phyloP scores from a whole-genome alignment of 2,888 invertebrate genomes.

The Synergus laeviventris region DNA sequence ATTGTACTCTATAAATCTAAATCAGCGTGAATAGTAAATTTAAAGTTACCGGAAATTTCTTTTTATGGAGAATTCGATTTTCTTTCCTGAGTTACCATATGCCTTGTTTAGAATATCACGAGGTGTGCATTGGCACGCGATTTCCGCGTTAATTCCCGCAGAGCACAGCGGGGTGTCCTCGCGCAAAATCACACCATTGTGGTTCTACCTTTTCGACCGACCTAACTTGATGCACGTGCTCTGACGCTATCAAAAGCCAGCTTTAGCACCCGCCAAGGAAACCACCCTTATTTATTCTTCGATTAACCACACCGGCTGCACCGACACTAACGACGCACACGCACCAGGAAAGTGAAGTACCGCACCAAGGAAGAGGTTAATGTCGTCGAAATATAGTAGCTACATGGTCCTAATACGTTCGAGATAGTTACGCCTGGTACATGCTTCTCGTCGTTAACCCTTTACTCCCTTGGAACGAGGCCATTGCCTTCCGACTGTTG shows the following conservation, averaged over 20 bases:
- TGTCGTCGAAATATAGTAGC: conserved; percentile 38
- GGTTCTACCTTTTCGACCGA: conserved; percentile 48
- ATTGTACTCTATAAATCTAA: too few species aligned
- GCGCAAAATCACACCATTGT: conserved; percentile 61
- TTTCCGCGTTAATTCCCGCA: conserved; percentile 73
- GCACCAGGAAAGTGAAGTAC: conserved; percentile 55
- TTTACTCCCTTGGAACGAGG: conserved; percentile 25
- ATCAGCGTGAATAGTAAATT: too few species aligned
- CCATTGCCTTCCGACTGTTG: background rate
- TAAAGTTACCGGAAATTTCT: background rate
- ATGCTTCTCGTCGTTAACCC: conserved; percentile 38
- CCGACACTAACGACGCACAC: conserved; percentile 56
- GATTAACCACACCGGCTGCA: conserved; percentile 60
- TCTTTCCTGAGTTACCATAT: conserved; percentile 49
- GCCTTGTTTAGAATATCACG: conserved; percentile 50
- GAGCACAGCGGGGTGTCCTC: conserved; percentile 72
- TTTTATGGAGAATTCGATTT: background rate
- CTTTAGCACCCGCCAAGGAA: conserved; percentile 53
- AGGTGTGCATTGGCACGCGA: conserved; percentile 67
- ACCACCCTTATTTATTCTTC: conserved; percentile 66
- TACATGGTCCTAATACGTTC: conserved; percentile 33
- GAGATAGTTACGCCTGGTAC: conserved; percentile 35
- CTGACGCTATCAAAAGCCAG: conserved; percentile 61
- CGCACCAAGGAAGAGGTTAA: conserved; percentile 47
- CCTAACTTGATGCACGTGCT: conserved; percentile 55